A percentile compares a stretch with the other conserved stretches of the same genome.
phyloP scores from a whole-genome alignment of 1,140 invertebrate species.

The Cryptotermes secundus region DNA sequence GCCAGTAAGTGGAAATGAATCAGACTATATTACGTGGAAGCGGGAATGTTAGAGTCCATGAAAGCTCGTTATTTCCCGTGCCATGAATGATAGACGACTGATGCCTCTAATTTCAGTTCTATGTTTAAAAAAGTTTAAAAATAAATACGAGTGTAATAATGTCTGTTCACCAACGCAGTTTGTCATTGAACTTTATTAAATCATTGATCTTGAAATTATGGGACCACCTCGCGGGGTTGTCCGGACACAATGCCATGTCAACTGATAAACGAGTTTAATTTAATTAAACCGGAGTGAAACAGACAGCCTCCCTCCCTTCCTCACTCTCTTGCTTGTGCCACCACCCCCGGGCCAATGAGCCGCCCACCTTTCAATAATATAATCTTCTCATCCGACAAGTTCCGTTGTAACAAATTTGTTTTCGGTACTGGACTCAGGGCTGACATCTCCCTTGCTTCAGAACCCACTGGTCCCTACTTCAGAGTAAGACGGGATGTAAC shows the following conservation, averaged over 20 bases:
- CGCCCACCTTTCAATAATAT: background rate
- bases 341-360: background rate
- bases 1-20: background rate
- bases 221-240: background rate
- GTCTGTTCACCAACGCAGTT: background rate
- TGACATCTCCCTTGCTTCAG: too few species aligned
- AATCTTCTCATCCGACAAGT: background rate
- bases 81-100: background rate
- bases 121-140: background rate
- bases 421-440: too few species aligned
- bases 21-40: background rate
- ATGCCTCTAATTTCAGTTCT: background rate
- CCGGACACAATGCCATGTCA: background rate
- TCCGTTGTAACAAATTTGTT: background rate
- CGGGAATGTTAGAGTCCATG: background rate
- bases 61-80: background rate
- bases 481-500: too few species aligned
- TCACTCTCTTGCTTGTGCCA: background rate
- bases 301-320: background rate
- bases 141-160: background rate
- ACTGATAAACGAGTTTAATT: conserved; percentile 15
- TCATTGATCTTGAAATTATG: background rate
- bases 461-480: too few species aligned
- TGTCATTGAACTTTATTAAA: background rate
- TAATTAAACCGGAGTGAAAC: background rate